Base-by-base conservation (phyloP, 2,797 vertebrate genomes). In the Nothura maculosa region DNA sequence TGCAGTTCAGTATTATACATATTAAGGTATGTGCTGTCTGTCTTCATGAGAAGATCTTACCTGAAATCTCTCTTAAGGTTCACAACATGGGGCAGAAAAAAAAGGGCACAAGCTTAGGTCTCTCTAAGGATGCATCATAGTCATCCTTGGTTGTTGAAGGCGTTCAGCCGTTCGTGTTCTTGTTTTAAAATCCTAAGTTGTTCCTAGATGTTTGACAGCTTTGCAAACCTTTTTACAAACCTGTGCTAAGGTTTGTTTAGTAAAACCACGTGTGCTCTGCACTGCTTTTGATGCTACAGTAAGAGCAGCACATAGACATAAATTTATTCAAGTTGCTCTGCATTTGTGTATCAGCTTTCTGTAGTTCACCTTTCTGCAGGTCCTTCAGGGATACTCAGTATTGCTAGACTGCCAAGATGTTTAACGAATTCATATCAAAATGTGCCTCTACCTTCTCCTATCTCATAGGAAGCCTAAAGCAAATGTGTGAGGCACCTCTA, bases 321-420 rank as follows among this genome's bases (percentile, higher is more conserved):
- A 93, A 92, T 96, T 89, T 80, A 45, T 67, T 90, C 36, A 58
- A 74, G 72, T 82, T 81, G 42, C 61, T 92, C n/a, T 57, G 18
- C 22, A 38, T 90, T 87, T 61, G 14, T 81, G 48, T 80, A 32
- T 57, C 50, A n/a, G n/a, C 13, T 79, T 87, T 90, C 67, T 82
- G 45, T 50, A 68, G 87, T 90, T 90, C 64, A 66, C 50, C 61
- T 92, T 67, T 48, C 86, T 85, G 47, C 12, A 1, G 32, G n/a
- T 69, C 89, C 85, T 85, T 91, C 74, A 38, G 70, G 48, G 27
- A 55, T 70, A 17, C n/a, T 81, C 45, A 75, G 40, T 86, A 60
- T 32, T 80, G 72, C 54, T 45, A 93, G 45, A 38, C 66, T 85
- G 20, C 45, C 64, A 21, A 57, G 78, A 82, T 61, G 64, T 18